Conservation (phyloP, 2,113 vertebrate genomes). For the Rhinoptilus africanus region DNA sequence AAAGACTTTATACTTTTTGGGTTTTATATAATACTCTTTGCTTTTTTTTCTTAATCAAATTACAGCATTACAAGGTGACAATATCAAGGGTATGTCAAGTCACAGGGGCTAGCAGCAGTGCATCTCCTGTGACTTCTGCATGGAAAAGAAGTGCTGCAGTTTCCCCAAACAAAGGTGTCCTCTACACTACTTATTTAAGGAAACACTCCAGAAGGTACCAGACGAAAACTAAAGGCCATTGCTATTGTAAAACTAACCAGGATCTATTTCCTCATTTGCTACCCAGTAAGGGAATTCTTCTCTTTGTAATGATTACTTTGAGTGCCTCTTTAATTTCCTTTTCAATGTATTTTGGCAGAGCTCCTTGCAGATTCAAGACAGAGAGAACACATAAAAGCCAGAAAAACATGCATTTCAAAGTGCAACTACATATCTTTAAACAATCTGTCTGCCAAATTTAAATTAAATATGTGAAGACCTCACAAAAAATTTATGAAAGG, state of each 20-base stretch:
- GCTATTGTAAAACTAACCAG: background rate
- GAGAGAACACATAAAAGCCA: background rate
- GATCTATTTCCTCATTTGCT: background rate
- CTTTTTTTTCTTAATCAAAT: background rate
- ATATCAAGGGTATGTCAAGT: background rate
- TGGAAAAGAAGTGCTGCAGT: background rate
- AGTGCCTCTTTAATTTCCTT: background rate
- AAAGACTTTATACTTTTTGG: background rate
- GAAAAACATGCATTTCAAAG: background rate
- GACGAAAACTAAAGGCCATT: background rate
- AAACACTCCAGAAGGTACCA: background rate
- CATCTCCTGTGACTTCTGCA: background rate
- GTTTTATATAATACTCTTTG: background rate
- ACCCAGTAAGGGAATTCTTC: background rate
- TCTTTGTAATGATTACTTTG: background rate
- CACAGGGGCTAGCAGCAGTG: background rate
- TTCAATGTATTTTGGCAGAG: background rate
- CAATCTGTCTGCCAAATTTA: background rate
- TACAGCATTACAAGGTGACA: background rate
- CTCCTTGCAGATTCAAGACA: background rate
- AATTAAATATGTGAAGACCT: background rate
- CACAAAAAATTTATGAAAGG: background rate
- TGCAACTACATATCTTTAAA: background rate
- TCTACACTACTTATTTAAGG: background rate
- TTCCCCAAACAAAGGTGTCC: background rate